A percentile compares a stretch with the other conserved stretches of the same genome.
Conservation (phyloP, 2,113 vertebrate species). For the Hydrolagus affinis region DNA sequence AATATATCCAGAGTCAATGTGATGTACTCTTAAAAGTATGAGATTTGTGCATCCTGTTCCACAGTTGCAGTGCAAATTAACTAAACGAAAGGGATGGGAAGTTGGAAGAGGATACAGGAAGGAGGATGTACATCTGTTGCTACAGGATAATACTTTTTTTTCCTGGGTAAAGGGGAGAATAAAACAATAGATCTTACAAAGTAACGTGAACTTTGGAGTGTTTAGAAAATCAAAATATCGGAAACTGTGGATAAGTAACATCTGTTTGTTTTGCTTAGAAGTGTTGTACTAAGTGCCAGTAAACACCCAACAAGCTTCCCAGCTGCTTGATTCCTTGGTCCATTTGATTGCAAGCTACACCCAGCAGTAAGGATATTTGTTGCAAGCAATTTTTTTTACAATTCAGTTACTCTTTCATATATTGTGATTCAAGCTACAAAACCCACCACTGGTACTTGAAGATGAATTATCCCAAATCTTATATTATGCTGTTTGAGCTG, state of each 20-base stretch:
- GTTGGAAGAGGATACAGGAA: slow-evolving; percentile 31
- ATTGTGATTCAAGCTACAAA: too few species aligned
- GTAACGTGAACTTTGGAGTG: not conserved
- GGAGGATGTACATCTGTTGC: slow-evolving; percentile 32
- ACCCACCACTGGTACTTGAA: too few species aligned
- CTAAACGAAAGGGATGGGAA: not conserved
- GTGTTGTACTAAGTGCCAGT: not conserved
- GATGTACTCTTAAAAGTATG: not conserved
- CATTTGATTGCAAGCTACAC: not conserved
- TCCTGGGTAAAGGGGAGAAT: not conserved
- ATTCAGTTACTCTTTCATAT: too few species aligned
- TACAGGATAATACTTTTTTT: slow-evolving; percentile 21
- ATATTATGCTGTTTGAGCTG: too few species aligned
- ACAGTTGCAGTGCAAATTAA: not conserved
- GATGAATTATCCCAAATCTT: too few species aligned
- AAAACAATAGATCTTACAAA: slow-evolving; percentile 35
- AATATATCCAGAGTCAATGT: not conserved
- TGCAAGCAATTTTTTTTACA: too few species aligned
- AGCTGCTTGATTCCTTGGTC: not conserved
- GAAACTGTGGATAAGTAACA: not conserved
- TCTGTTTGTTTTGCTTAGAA: not conserved
- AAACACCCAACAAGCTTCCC: not conserved
- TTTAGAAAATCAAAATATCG: not conserved
- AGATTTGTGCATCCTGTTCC: slow-evolving; percentile 27
- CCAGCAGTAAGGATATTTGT: not conserved